phyloP scores from a whole-genome alignment of 2,888 invertebrate species.

The Zaprionus bogoriensis region DNA sequence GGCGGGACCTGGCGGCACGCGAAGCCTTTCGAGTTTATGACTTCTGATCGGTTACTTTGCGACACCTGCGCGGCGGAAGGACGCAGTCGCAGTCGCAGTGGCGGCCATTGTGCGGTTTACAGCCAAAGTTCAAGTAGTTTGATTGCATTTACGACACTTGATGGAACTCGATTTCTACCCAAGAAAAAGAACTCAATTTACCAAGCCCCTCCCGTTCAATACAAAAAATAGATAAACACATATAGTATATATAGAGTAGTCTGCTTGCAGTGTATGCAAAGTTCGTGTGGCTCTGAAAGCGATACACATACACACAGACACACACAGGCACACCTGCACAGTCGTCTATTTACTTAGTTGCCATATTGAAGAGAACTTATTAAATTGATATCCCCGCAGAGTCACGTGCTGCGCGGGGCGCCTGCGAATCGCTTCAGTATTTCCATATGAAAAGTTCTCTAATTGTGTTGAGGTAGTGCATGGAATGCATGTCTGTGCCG shows the following conservation, averaged over 20 bases:
- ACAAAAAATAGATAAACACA: too few relatives aligned
- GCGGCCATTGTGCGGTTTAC: slow-evolving; percentile 53
- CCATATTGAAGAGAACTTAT: slow-evolving; percentile 58
- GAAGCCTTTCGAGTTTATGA: slow-evolving; percentile 63
- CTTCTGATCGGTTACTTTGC: slow-evolving; percentile 61
- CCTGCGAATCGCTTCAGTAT: slow-evolving; percentile 21
- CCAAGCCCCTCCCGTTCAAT: too few relatives aligned
- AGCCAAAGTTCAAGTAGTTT: slow-evolving; percentile 68
- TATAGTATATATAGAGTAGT: not conserved
- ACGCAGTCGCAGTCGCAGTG: slow-evolving; percentile 14
- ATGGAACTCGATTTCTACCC: slow-evolving; percentile 7
- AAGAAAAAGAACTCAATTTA: too few relatives aligned
- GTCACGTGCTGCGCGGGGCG: slow-evolving; percentile 48
- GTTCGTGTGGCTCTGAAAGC: slow-evolving; percentile 40
- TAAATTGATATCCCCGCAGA: slow-evolving; percentile 67
- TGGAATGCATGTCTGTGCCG: slow-evolving; percentile 35
- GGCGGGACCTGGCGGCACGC: slow-evolving; percentile 52
- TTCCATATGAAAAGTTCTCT: slow-evolving; percentile 23
- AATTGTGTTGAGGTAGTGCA: slow-evolving; percentile 55
- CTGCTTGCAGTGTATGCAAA: slow-evolving; percentile 62
- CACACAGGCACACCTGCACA: not conserved
- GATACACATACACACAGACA: not conserved
- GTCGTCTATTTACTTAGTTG: slow-evolving; percentile 12
- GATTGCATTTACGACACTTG: slow-evolving; percentile 67
- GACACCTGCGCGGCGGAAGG: slow-evolving; percentile 50